phyloP scores from a whole-genome alignment of 1,140 invertebrate genomes.

The Palaemon carinicauda region DNA sequence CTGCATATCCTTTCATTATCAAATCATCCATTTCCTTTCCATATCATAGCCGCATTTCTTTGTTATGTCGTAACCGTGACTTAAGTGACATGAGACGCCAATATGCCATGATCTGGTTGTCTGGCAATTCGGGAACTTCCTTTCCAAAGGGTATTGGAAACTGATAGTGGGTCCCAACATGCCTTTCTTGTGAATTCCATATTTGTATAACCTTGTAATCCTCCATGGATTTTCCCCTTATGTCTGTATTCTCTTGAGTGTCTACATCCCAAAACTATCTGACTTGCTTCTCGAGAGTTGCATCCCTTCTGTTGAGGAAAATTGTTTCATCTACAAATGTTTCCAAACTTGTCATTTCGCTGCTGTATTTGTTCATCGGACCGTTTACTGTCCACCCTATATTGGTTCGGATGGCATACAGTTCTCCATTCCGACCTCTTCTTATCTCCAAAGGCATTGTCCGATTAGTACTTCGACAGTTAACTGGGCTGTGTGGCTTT shows the following conservation, averaged over 20 bases:
- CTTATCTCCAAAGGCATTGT: not conserved
- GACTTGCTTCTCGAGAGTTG: not conserved
- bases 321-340: not conserved
- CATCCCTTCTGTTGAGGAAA: not conserved
- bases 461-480: too few species aligned
- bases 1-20: not conserved
- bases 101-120: too few species aligned
- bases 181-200: not conserved
- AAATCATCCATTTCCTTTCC: not conserved
- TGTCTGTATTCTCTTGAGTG: not conserved
- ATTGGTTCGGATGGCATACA: not conserved
- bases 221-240: not conserved
- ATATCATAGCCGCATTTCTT: not conserved
- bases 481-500: too few species aligned
- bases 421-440: not conserved
- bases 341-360: too few species aligned
- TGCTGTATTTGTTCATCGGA: not conserved
- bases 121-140: not conserved
- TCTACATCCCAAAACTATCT: too few species aligned
- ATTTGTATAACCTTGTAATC: not conserved
- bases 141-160: constrained; percentile 6
- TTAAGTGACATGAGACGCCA: not conserved
- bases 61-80: not conserved
- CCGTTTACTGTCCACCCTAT: constrained; percentile 11
- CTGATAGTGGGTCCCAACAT: not conserved